Base-by-base conservation (phyloP, 2,888 invertebrate species). In the Oligia strigilis region DNA sequence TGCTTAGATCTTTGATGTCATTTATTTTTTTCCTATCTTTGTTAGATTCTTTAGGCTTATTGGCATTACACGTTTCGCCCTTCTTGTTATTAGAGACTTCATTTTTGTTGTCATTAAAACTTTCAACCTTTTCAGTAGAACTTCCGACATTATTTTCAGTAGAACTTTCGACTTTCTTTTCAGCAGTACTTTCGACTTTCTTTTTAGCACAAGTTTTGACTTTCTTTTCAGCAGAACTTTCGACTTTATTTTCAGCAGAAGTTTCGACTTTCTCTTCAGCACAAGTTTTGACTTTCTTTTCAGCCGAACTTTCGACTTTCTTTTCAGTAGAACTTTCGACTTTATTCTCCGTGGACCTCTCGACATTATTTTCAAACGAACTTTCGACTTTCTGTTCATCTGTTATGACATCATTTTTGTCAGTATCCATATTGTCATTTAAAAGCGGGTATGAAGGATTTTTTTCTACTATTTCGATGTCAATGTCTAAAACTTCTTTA, bases 31-130 rank as follows among this genome's bases (percentile, higher is more conserved):
- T 36, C 14, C 0, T 55, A 8, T 62, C 60, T 65, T 55, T 75
- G 9, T 64, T 55, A 46, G 55, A 19, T 19, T 71, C 65, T 62
- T 71, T 72, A 55, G 52, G 23, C 14, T 65, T 71, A 23, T 36
- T 62, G 8, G 14, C 43, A 72, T 67, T 69, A 72, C 52, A 69
- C 0, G n/a, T 73, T 36, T 76, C 80, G 40, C 3, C 58, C 8
- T 74, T 58, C 17, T 67, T 82, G 17, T 58, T 49, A 62, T 17
- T 71, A 43, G 72, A 58, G 65, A 2, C 29, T 40, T 52, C 64
- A 36, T 17, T 65, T 69, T 72, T 82, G 8, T 43, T 60, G 43
- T 52, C 40, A 49, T 29, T 19, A 19, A 52, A 52, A 60, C 36
- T 66, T 76, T 72, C 72, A 17, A 19, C 40, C 8, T 29, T 36